A percentile compares a stretch with the other conserved stretches of the same genome.
These are phyloP conservation scores for Hyperopisus bebe DNA, from an alignment of 2,113 vertebrate genomes.

Conservation along the genomic window DNA sequence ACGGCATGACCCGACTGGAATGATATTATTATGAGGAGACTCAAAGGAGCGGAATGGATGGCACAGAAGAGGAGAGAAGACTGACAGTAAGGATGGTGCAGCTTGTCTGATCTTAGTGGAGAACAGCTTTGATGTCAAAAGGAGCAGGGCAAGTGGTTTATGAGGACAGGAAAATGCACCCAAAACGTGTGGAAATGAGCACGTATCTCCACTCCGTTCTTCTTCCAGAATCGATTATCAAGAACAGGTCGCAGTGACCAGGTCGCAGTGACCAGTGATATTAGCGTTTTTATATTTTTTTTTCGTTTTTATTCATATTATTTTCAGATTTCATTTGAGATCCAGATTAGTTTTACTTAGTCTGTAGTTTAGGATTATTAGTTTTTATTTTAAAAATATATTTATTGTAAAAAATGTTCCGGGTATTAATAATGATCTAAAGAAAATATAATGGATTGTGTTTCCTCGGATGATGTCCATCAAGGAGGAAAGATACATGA, in stretches of 20 bases:
- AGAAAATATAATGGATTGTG: background rate
- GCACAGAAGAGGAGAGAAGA: background rate
- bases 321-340: background rate
- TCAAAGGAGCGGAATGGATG: background rate
- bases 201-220: background rate
- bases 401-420: background rate
- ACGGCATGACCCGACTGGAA: background rate
- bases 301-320: background rate
- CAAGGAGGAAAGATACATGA: background rate
- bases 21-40: background rate
- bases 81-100: background rate
- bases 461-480: background rate
- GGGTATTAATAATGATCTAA: background rate
- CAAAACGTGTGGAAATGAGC: background rate
- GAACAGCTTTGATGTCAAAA: background rate
- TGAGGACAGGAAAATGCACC: background rate
- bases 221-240: background rate
- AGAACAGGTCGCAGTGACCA: background rate
- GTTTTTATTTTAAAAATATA: background rate
- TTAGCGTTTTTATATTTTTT: background rate
- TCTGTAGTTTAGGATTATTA: background rate
- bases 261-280: background rate
- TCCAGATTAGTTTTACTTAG: background rate
- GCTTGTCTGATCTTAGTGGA: background rate
- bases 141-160: background rate